phyloP scores from a whole-genome alignment of 2,888 invertebrate genomes.

The Lepidocyrtoides sp. region DNA sequence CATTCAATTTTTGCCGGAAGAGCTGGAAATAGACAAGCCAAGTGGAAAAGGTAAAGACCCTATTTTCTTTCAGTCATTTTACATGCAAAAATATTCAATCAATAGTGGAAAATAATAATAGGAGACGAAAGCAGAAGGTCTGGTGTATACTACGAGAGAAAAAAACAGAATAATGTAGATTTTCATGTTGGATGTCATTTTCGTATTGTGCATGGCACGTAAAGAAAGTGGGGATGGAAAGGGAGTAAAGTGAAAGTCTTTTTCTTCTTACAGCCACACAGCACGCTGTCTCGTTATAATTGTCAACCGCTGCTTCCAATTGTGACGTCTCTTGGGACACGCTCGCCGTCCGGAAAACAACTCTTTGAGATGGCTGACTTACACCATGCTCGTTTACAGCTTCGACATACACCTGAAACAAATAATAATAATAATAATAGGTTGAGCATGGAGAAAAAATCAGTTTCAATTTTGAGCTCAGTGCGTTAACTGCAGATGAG shows the following conservation, averaged over 20 bases:
- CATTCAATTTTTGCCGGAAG: constrained; percentile 75
- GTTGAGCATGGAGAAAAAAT: constrained; percentile 16
- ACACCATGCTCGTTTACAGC: constrained; percentile 93
- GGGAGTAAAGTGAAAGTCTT: constrained; percentile 45
- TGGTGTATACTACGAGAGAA: not conserved
- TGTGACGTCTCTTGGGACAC: constrained; percentile 89
- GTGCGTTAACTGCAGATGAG: constrained; percentile 18
- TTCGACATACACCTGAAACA: constrained; percentile 89
- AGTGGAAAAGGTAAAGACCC: constrained; percentile 49
- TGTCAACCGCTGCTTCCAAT: constrained; percentile 87
- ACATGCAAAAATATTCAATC: constrained; percentile 57
- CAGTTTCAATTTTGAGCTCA: not conserved
- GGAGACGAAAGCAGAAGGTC: not conserved
- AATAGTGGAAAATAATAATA: constrained; percentile 33
- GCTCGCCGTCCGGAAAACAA: constrained; percentile 92
- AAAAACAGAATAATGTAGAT: constrained; percentile 3
- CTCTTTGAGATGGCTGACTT: constrained; percentile 91
- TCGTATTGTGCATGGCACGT: not conserved
- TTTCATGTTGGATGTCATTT: constrained; percentile 18
- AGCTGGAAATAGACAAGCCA: constrained; percentile 65
- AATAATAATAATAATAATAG: constrained; percentile 56
- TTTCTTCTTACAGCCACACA: constrained; percentile 89
- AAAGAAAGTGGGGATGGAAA: not conserved
- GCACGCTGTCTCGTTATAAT: constrained; percentile 93
- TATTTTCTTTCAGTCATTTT: constrained; percentile 41